Percentiles rank a stretch among this genome's conserved stretches.
phyloP scores from a whole-genome alignment of 2,113 vertebrate species.

The Monopterus albus region DNA sequence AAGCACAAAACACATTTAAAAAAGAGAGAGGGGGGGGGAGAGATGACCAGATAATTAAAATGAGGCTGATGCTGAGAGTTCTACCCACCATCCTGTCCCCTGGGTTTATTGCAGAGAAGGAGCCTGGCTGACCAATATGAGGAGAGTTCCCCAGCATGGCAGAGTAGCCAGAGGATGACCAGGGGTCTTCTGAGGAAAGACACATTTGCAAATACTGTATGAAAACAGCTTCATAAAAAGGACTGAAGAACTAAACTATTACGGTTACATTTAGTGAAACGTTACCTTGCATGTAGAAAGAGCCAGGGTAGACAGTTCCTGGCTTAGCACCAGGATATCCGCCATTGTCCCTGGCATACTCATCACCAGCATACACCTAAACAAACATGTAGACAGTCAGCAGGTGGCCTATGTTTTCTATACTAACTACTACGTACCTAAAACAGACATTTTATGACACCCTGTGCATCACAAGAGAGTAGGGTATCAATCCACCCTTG shows the following conservation, averaged over 20 bases:
- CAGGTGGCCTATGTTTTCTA: not conserved
- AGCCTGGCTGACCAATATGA: constrained; percentile 87
- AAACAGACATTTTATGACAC: not conserved
- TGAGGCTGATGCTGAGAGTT: not conserved
- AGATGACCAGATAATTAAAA: not conserved
- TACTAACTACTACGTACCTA: not conserved
- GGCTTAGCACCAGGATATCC: constrained; percentile 89
- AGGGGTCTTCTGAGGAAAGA: constrained; percentile 85
- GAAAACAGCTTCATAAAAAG: not conserved
- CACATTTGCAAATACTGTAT: constrained; percentile 54
- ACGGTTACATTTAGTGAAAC: not conserved
- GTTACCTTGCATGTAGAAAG: constrained; percentile 96
- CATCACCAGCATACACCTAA: constrained; percentile 96
- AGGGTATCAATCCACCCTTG: not conserved
- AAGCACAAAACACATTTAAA: no score
- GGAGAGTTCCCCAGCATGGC: constrained; percentile 91
- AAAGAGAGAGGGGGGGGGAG: no score
- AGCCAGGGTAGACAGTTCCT: constrained; percentile 89
- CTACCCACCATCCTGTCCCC: constrained; percentile 94
- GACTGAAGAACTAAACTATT: not conserved
- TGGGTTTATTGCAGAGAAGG: constrained; percentile 91
- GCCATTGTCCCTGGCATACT: constrained; percentile 89
- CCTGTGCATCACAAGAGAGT: not conserved
- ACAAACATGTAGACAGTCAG: constrained; percentile 36
- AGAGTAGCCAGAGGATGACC: constrained; percentile 90